These are phyloP conservation scores for Actenoides hombroni DNA, from an alignment of 2,113 vertebrate species.

Conservation along the genomic window DNA sequence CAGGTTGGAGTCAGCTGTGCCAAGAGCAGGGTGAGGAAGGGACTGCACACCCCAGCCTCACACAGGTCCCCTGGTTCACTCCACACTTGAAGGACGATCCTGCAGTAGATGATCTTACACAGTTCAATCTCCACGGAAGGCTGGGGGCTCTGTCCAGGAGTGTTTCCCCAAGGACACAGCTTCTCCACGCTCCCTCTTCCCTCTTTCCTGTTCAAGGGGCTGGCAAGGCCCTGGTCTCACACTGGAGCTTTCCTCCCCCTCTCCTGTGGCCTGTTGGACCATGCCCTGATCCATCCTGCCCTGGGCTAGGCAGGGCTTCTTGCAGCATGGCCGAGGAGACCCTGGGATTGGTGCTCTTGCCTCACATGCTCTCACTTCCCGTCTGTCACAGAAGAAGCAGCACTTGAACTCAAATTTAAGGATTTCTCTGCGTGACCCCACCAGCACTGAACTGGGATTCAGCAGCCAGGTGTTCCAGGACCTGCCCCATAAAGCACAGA, in stretches of 20 bases:
- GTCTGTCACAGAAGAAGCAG: not conserved
- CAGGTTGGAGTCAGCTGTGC: not conserved
- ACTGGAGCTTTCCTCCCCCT: not conserved
- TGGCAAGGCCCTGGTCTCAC: not conserved
- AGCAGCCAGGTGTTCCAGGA: not conserved
- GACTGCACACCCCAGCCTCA: not conserved
- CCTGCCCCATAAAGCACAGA: not conserved
- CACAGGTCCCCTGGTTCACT: not conserved
- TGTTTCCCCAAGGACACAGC: not conserved
- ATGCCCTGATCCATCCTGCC: not conserved
- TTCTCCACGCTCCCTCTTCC: not conserved
- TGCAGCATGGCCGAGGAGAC: not conserved
- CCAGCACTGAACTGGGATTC: not conserved
- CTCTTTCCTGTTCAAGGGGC: not conserved
- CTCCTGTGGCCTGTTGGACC: fast-evolving
- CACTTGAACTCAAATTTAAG: not conserved
- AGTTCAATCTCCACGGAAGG: not conserved
- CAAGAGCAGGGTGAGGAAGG: not conserved
- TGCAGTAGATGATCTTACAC: not conserved
- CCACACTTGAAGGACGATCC: not conserved
- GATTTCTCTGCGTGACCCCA: not conserved
- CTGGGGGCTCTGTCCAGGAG: not conserved
- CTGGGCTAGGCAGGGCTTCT: not conserved
- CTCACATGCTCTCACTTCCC: not conserved
- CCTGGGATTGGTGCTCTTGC: not conserved